Conservation (phyloP, 2,113 vertebrate genomes). For the Heteronetta atricapilla region DNA sequence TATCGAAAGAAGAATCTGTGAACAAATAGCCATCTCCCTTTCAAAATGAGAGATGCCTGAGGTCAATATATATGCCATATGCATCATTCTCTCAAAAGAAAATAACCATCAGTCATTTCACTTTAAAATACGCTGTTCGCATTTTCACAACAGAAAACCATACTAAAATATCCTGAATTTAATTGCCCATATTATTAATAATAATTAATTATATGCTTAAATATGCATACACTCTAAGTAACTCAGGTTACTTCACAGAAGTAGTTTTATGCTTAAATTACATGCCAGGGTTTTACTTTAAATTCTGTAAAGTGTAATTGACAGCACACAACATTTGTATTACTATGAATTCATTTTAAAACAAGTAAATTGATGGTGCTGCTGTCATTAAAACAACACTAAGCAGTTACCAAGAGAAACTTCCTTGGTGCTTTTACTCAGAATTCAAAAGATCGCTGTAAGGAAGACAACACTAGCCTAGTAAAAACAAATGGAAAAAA, state of each 20-base stretch:
- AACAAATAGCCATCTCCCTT: neutral
- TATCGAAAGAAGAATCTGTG: neutral
- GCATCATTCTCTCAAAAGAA: neutral
- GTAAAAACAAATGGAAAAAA: neutral
- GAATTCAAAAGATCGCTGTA: neutral
- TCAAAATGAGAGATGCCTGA: neutral
- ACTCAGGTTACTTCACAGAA: neutral
- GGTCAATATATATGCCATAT: neutral
- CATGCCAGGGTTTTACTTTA: neutral
- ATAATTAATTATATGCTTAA: neutral
- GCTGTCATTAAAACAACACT: neutral
- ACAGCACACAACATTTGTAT: neutral
- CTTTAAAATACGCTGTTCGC: neutral
- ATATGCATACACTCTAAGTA: neutral
- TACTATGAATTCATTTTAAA: neutral
- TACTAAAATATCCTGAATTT: neutral
- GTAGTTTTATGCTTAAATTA: neutral
- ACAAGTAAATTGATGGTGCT: neutral
- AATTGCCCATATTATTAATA: neutral
- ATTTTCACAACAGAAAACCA: neutral
- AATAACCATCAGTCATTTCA: accelerated
- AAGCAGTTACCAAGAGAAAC: neutral
- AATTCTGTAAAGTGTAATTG: neutral
- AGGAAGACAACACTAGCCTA: neutral
- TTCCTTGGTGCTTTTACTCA: neutral